phyloP scores from a whole-genome alignment of 2,113 vertebrate genomes.

The mouse (Mus musculus) region DNA sequence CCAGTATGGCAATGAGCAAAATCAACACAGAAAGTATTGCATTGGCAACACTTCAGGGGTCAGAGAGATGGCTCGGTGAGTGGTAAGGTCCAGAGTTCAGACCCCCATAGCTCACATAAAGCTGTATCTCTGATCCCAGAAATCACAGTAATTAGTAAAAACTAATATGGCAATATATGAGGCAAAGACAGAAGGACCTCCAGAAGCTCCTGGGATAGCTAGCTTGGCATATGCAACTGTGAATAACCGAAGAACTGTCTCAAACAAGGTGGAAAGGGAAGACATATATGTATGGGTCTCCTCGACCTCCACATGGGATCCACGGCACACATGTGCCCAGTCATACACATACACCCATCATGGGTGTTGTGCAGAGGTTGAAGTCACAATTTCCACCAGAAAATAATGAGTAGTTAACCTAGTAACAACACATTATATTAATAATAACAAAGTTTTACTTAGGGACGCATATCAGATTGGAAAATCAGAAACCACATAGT shows the following conservation, averaged over 20 bases:
- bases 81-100: background rate
- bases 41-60: background rate
- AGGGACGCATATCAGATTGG: too few relatives aligned
- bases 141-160: too few relatives aligned
- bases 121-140: background rate
- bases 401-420: too few relatives aligned
- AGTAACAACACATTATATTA: too few relatives aligned
- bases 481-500: too few relatives aligned
- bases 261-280: background rate
- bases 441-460: too few relatives aligned
- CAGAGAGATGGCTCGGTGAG: too few relatives aligned
- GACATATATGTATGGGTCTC: background rate
- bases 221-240: background rate
- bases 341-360: background rate
- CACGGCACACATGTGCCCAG: background rate
- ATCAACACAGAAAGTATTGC: background rate
- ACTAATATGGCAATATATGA: background rate
- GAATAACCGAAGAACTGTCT: background rate
- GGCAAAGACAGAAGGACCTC: background rate
- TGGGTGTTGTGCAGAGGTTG: too few relatives aligned
- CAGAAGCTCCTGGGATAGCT: background rate
- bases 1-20: background rate
- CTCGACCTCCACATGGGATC: background rate
- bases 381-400: too few relatives aligned
- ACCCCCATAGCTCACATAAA: background rate